Base-by-base conservation (phyloP, 2,113 vertebrate species). In the Myotis davidii region DNA sequence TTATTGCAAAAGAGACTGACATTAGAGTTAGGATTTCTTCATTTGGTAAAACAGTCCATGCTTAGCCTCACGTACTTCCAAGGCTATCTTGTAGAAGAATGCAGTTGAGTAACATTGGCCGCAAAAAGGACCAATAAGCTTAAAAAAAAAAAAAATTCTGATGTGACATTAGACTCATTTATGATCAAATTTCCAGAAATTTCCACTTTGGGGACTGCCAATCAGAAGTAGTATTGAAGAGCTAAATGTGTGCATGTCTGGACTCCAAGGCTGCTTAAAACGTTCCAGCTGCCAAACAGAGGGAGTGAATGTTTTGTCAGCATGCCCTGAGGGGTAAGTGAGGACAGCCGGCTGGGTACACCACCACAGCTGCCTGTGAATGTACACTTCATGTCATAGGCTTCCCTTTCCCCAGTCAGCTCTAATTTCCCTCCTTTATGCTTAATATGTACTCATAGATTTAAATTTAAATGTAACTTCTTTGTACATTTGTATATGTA, bases 171-270 rank as follows among this genome's bases (percentile, higher is more conserved):
- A 93, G 54, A 84, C 34, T 89, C 70, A 32, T 45, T 50, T 74
- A 79, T 78, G 74, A 92, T 72, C 79, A 88, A 34, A 93, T 79
- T 91, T 86, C 45, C 56, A 94, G 70, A 91, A 90, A 88, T 70
- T 94, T 91, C 84, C 90, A 77, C 90, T 89, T 96, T 90, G 76
- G 85, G 50, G 69, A 29, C 92, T 93, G 95, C 86, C 95, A 87
- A 42, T 94, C 69, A 82, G 59, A 37, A 89, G 34, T 20, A 90
- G 64, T 34, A 18, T 0, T 70, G 73, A 92, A 23, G 74, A 89
- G 81, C 90, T 96, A 95, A 97, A 83, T 90, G 52, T 95, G 78
- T 86, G 79, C 39, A 45, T 89, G 86, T 95, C 86, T 97, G 93
- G 50, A 94, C 89, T 96, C 87, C 50, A 50, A 70, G 42, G 59